phyloP scores from a whole-genome alignment of 2,888 invertebrate species.

The Caenorhabditis plicata region DNA sequence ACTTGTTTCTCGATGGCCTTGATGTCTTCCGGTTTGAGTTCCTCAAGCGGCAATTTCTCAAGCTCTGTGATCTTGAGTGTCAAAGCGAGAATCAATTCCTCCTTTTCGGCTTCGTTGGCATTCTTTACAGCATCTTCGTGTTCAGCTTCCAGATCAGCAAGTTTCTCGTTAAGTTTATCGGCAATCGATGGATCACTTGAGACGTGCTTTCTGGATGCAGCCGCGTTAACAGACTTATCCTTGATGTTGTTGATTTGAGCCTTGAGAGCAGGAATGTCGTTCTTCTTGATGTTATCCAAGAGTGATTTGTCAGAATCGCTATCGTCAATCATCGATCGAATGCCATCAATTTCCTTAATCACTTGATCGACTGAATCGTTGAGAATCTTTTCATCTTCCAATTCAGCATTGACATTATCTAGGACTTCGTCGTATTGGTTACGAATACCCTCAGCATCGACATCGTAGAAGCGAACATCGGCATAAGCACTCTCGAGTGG shows the following conservation, averaged over 20 bases:
- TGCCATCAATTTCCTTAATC: constrained; percentile 19
- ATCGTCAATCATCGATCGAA: constrained; percentile 4
- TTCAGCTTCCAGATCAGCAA: constrained; percentile 9
- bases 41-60: constrained; percentile 13
- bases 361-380: constrained; percentile 32
- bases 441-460: constrained; percentile 44
- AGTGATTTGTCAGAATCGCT: constrained; percentile 6
- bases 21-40: constrained; percentile 4
- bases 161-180: constrained; percentile 17
- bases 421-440: constrained; percentile 42
- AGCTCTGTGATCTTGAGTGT: constrained; percentile 19
- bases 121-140: constrained; percentile 14
- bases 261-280: constrained; percentile 19
- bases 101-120: constrained; percentile 21
- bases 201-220: constrained; percentile 18
- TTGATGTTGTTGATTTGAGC: constrained; percentile 23
- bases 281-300: constrained; percentile 1
- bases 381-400: constrained; percentile 31
- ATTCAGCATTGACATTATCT: constrained; percentile 20
- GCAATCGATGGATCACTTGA: constrained; percentile 4
- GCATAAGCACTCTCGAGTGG: constrained; percentile 48
- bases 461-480: constrained; percentile 52
- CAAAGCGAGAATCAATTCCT: constrained; percentile 15
- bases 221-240: constrained; percentile 11
- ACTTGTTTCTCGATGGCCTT: constrained; percentile 1